Evolutionary conservation across 2,113 vertebrate species (phyloP).

Genomic region (Prinia subflava): DNA sequence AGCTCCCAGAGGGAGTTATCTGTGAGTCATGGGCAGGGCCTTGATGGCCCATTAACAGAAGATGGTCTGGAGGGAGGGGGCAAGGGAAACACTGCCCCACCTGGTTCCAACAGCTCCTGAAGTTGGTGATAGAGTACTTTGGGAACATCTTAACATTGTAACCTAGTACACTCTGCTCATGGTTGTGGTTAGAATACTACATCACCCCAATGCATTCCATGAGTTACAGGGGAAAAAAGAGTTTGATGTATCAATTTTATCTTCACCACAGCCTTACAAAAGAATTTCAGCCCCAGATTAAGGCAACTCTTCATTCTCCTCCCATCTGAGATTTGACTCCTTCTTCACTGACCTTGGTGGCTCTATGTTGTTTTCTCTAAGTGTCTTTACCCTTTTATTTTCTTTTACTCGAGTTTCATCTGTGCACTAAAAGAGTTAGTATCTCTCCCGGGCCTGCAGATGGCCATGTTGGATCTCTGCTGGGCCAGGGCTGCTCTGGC

Average conservation of each 20-base stretch:
- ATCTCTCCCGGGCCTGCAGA: neutral
- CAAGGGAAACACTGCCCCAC: no score
- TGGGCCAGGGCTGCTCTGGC: neutral
- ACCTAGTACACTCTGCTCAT: neutral
- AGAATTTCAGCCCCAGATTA: neutral
- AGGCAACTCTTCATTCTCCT: neutral
- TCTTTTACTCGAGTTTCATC: neutral
- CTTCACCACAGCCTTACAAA: neutral
- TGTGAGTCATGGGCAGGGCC: no score
- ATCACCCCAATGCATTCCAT: neutral
- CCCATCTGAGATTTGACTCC: neutral
- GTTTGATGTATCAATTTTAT: neutral
- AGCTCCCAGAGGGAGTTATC: no score
- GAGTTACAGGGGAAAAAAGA: neutral
- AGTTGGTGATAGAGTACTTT: no score
- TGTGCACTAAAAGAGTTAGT: neutral
- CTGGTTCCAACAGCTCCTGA: no score
- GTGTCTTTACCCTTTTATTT: neutral
- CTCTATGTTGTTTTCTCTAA: neutral
- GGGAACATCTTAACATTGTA: no score
- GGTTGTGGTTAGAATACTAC: neutral
- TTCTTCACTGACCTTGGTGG: neutral
- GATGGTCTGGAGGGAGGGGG: no score
- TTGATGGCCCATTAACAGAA: no score
- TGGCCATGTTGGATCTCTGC: neutral